Base-by-base conservation (phyloP, 2,113 vertebrate species). In the Cricetomys ansorgei region DNA sequence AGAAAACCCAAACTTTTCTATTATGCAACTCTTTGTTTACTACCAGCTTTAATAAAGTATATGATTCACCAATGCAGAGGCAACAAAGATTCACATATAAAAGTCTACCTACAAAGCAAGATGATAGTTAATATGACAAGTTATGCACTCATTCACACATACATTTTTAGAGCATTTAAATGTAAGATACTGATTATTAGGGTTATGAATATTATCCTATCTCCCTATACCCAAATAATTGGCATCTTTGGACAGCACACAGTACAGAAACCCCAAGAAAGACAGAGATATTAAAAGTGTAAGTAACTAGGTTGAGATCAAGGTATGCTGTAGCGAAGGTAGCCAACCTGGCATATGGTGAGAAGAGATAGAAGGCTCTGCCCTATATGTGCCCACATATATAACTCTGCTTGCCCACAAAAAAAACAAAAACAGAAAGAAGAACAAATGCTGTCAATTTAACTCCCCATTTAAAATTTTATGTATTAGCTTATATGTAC, bases 81-180 rank as follows among this genome's bases (percentile, higher is more conserved):
- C 15, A 72, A 90, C 37, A 67, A 55, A 70, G 73, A 81, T 11
- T 7, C 15, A 91, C 6, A 45, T 19, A 4, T 7, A 64, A 45
- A 45, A 84, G 21, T 37, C 5, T 57, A 59, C 40, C 43, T 79
- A 81, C 25, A 90, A 92, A 89, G 23, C 4, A 92, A n/a, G 21
- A 62, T 40, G 79, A 92, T 4, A 55, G 37, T 11, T 25, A 97
- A 70, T 37, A 85, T 65, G 17, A 69, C 19, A 53, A 93, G 25
- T 40, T 84, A 69, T 10, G 70, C 67, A 92, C 19, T 34, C 57
- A 87, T 3, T 73, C 34, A 67, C 21, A 48, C 6, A 83, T 43
- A 53, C 12, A 81, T 93, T 91, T 93, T 91, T 89, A 93, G 43
- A 89, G 34, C 19, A 89, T 17, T 70, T 57, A 81, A 48, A 80